Percentiles rank a stretch among this genome's conserved stretches.
phyloP scores from a whole-genome alignment of 2,888 invertebrate species.

The Ectobius pallidus region DNA sequence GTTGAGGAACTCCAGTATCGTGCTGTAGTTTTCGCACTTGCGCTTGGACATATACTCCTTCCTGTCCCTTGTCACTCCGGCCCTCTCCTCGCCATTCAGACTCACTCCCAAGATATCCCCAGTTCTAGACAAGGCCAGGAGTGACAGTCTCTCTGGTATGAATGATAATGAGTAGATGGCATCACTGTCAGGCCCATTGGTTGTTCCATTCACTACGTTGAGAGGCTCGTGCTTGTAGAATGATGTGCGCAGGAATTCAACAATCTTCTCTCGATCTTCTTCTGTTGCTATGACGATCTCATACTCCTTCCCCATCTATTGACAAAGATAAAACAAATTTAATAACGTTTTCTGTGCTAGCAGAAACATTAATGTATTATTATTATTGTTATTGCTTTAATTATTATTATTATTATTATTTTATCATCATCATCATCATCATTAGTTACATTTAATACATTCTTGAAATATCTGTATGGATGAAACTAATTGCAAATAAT shows the following conservation, averaged over 20 bases:
- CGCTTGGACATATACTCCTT: background rate
- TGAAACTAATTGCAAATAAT: no score
- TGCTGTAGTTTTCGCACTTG: background rate
- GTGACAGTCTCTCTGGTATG: slow-evolving; percentile 12
- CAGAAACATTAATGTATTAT: no score
- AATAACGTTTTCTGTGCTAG: no score
- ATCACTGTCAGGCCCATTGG: background rate
- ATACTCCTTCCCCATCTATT: slow-evolving; percentile 11
- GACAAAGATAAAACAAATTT: no score
- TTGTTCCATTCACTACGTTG: background rate
- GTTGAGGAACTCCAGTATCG: background rate
- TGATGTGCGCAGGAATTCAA: background rate
- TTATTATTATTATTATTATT: no score
- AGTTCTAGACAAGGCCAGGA: slow-evolving; percentile 7
- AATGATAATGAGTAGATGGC: slow-evolving; percentile 2
- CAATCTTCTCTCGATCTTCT: slow-evolving; percentile 1
- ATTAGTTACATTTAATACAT: no score
- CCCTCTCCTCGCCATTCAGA: slow-evolving; percentile 28
- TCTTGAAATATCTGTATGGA: no score
- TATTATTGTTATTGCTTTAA: no score
- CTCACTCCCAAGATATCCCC: slow-evolving; percentile 26
- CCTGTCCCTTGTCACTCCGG: background rate
- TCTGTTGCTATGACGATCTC: slow-evolving; percentile 16
- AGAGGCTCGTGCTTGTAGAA: slow-evolving; percentile 28
- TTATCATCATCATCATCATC: no score